Evolutionary conservation across 2,113 vertebrate species (phyloP).

Genomic region (Lophura nycthemera): DNA sequence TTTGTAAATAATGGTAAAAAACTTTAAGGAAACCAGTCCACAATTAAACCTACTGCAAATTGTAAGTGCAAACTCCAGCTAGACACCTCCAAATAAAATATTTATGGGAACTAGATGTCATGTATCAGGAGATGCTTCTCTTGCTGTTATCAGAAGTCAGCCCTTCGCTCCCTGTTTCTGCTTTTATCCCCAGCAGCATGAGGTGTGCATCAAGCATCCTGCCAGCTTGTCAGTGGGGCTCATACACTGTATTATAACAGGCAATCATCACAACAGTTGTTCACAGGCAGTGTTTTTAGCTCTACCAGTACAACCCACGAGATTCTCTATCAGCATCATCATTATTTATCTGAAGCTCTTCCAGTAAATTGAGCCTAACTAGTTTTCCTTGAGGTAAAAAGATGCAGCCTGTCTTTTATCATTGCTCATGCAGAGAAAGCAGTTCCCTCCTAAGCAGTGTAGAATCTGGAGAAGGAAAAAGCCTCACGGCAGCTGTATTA

Average conservation of each 20-base stretch:
- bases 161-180: neutral
- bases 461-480: neutral
- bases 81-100: conserved; percentile 25
- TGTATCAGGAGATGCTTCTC: conserved; percentile 28
- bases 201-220: conserved; percentile 42
- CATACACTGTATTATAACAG: conserved; percentile 35
- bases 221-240: conserved; percentile 42
- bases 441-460: neutral
- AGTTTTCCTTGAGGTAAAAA: conserved; percentile 17
- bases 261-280: conserved; percentile 16
- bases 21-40: neutral
- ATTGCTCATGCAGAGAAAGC: neutral
- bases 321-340: neutral
- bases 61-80: neutral
- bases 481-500: neutral
- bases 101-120: neutral
- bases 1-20: neutral
- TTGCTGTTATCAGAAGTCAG: conserved; percentile 47
- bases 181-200: conserved; percentile 18
- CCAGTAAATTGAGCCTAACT: conserved; percentile 41
- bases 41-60: neutral
- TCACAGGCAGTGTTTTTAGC: conserved; percentile 47
- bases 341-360: neutral
- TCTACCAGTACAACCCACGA: conserved; percentile 13
- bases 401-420: neutral